Base-by-base conservation (phyloP, 30 jellyfish, hydroid and myxozoan genomes). In the Turritopsis rubra region DNA sequence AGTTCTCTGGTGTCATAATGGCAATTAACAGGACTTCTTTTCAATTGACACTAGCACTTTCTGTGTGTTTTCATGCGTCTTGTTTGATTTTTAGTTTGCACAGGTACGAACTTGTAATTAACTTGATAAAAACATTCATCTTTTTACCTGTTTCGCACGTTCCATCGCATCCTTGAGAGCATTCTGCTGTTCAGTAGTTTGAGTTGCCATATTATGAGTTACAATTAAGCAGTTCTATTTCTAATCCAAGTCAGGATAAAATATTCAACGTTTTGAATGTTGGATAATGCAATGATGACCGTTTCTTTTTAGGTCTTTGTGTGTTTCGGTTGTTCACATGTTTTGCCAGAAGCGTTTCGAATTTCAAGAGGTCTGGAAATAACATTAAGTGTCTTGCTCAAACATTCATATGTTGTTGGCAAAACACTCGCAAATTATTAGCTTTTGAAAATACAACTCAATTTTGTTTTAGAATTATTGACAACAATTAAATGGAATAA, bases 111-210 rank as follows among this genome's bases (percentile, higher is more conserved):
- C 60, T 41, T 41, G 5, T 13, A 41, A 41, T 3, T 41, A 3
- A 3, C 13, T 41, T 41, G 60, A 3, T 41, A n/a, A n/a, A n/a
- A n/a, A n/a, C n/a, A n/a, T 41, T 13, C 13, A 3, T 41, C 9
- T 41, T 41, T 31, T 24, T 79, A 92, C 98, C 96, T 92, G 98
- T 85, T 88, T 92, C 16, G 98, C 98, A 19, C 98, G 89, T 1
- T 95, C 98, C 89, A 92, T 71, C 21, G 98, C 98, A 72, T 92
- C 98, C 83, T 92, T 89, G 77, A 87, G 83, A 73, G 94, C 89
- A 70, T 89, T 66, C 0, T 85, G 87, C 79, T 91, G 98, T 54
- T 92, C 98, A 30, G 91, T 65, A 54, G 83, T 87, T 52, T 77
- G 85, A 77, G 85, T 60, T 29, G 85, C 85, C 85, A 77, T 77